phyloP scores from a whole-genome alignment of 37 sponge, comb jelly and placozoan genomes.

The Aplysina aerophoba region DNA sequence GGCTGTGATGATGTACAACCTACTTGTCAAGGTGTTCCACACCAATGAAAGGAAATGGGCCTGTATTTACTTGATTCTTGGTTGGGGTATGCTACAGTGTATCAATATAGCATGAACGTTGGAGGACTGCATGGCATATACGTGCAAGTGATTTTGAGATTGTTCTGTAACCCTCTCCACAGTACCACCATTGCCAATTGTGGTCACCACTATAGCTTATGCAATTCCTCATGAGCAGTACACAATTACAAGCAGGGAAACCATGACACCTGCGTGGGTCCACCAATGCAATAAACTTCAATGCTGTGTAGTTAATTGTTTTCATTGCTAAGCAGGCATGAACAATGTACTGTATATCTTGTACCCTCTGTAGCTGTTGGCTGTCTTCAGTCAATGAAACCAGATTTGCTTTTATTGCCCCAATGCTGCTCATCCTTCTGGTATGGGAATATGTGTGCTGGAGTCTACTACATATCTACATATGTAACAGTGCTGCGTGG shows the following conservation, averaged over 20 bases:
- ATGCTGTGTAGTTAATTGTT: too few species aligned
- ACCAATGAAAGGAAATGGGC: too few species aligned
- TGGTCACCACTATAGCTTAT: constrained; percentile 39
- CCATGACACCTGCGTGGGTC: constrained; percentile 16
- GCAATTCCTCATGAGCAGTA: constrained; percentile 18
- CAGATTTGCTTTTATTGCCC: constrained; percentile 47
- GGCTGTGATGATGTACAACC: constrained; percentile 11
- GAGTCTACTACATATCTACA: too few species aligned
- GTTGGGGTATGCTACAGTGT: too few species aligned
- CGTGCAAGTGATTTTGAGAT: too few species aligned
- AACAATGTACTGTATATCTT: background rate
- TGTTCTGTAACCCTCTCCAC: background rate
- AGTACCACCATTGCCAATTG: constrained; percentile 44
- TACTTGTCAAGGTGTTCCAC: background rate
- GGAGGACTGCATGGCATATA: too few species aligned
- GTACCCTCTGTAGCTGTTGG: constrained; percentile 33
- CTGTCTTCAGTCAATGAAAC: constrained; percentile 31
- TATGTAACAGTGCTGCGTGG: too few species aligned
- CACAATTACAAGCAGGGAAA: constrained; percentile 26
- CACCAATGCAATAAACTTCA: background rate
- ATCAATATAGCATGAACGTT: too few species aligned
- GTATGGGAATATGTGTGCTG: constrained; percentile 14
- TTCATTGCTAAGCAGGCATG: too few species aligned
- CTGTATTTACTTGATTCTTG: too few species aligned
- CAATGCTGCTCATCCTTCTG: constrained; percentile 50